These are phyloP conservation scores for Brachionichthys hirsutus DNA, from an alignment of 2,113 vertebrate genomes.

Conservation along the genomic window DNA sequence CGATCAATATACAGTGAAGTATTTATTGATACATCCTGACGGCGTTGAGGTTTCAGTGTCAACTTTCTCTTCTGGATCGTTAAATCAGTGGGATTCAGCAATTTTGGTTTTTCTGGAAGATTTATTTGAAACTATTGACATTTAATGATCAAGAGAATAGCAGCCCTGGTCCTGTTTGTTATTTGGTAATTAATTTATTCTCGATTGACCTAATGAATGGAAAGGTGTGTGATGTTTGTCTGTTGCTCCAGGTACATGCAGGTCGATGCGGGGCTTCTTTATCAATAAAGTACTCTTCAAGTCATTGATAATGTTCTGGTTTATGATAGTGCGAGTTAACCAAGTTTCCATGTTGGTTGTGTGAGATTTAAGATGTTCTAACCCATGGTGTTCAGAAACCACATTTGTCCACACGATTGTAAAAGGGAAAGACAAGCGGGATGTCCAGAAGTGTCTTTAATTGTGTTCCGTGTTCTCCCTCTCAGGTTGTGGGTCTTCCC, in stretches of 20 bases:
- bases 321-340: neutral
- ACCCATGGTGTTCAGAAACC: conserved; percentile 37
- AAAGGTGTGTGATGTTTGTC: neutral
- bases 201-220: too few relatives aligned
- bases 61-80: too few relatives aligned
- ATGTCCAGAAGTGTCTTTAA: conserved; percentile 34
- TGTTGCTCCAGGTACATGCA: neutral
- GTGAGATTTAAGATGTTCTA: conserved; percentile 35
- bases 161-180: too few relatives aligned
- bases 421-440: conserved; percentile 1
- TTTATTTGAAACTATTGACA: too few relatives aligned
- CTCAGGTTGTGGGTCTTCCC: conserved; percentile 43
- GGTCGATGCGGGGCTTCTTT: neutral
- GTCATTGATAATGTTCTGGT: neutral
- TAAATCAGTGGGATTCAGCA: too few relatives aligned
- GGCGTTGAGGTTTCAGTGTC: too few relatives aligned
- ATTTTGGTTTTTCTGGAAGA: too few relatives aligned
- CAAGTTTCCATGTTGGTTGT: conserved; percentile 10
- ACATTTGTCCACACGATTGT: neutral
- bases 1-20: too few relatives aligned
- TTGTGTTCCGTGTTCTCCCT: conserved; percentile 36
- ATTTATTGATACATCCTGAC: too few relatives aligned
- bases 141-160: too few relatives aligned
- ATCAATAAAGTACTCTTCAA: neutral
- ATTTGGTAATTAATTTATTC: too few relatives aligned